These are phyloP conservation scores for Ascidia mentula DNA, from an alignment of 23 tunicate species.

Conservation along the genomic window DNA sequence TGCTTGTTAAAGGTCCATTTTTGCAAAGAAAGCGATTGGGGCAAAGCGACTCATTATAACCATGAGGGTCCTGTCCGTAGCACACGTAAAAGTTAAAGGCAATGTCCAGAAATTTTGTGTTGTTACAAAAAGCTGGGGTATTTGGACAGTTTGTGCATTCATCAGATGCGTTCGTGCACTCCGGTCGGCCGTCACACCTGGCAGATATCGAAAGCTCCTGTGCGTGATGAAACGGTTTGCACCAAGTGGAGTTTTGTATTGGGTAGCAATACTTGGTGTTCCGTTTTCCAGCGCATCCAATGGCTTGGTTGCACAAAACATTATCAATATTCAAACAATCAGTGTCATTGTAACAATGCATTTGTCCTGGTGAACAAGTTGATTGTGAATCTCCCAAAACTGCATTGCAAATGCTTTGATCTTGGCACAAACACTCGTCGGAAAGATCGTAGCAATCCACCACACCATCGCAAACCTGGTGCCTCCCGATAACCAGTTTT, in stretches of 20 bases:
- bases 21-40: not conserved
- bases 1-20: not conserved
- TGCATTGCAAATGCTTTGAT: not conserved
- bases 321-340: not conserved
- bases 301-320: not conserved
- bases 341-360: not conserved
- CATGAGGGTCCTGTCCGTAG: not conserved
- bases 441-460: slow-evolving; percentile 39
- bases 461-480: slow-evolving; percentile 42
- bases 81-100: not conserved
- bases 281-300: no score
- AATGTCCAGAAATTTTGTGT: not conserved
- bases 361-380: not conserved
- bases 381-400: not conserved
- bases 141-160: slow-evolving; percentile 12
- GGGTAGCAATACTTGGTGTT: not conserved
- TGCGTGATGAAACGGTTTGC: no score
- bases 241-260: not conserved
- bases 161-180: not conserved
- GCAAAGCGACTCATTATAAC: not conserved
- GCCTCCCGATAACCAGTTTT: slow-evolving; percentile 3
- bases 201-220: slow-evolving; percentile 10
- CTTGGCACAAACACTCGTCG: slow-evolving; percentile 47
- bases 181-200: not conserved
- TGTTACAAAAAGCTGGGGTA: slow-evolving; percentile 17